Conservation (phyloP, 2,797 vertebrate genomes). For the Trichosurus vulpecula region DNA sequence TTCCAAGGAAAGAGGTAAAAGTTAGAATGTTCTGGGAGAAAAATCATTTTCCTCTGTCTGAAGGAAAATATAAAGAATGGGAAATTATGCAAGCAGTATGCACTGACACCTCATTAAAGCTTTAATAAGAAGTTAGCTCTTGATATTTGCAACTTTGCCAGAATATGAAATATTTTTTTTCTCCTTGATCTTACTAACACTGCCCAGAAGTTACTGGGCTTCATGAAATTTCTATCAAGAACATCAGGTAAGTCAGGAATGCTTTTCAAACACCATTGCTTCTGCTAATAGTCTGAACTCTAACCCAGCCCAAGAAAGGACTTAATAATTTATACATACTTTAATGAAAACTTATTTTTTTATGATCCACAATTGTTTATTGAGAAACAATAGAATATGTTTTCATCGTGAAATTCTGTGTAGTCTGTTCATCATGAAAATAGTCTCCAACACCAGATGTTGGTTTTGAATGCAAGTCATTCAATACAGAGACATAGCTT, state of each 20-base stretch:
- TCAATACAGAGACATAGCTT: not conserved
- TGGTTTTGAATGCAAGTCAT: constrained; percentile 36
- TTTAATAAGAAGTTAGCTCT: not conserved
- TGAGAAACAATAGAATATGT: not conserved
- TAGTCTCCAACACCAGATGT: constrained; percentile 17
- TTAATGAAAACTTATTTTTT: not conserved
- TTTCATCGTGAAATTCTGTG: constrained; percentile 13
- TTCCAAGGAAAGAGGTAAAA: not conserved
- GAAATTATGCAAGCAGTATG: not conserved
- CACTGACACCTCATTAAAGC: not conserved
- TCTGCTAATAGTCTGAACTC: not conserved
- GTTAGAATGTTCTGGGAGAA: not conserved
- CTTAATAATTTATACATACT: not conserved
- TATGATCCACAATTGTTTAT: not conserved
- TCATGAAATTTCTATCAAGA: not conserved
- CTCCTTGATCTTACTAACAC: not conserved
- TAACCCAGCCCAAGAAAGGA: not conserved
- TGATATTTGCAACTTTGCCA: not conserved
- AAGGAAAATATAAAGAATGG: not conserved
- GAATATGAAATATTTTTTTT: not conserved
- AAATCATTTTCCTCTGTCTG: not conserved
- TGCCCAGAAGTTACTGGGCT: not conserved
- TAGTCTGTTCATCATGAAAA: not conserved
- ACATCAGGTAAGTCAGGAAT: not conserved
- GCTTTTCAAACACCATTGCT: not conserved